phyloP scores from a whole-genome alignment of 64 coral and sea anemone genomes.

The Acropora yongei region DNA sequence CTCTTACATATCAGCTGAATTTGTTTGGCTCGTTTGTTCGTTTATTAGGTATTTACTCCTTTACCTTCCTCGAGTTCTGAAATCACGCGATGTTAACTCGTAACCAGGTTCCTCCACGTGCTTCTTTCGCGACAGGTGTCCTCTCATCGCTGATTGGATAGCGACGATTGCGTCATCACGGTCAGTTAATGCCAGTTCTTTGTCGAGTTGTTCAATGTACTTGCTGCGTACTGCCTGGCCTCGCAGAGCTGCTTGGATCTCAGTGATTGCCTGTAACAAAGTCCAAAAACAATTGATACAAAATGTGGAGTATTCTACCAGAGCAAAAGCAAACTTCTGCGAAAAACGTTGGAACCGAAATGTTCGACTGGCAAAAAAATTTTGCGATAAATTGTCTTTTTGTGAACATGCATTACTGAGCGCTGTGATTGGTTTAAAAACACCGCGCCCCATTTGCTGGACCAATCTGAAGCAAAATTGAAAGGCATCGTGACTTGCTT shows the following conservation, averaged over 20 bases:
- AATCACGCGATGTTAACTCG: slow-evolving; percentile 57
- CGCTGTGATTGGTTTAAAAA: no score
- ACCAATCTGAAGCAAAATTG: no score
- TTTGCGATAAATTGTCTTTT: no score
- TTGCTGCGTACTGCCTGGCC: slow-evolving; percentile 69
- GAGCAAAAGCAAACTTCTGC: no score
- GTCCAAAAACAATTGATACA: not conserved
- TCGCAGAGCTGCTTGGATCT: slow-evolving; percentile 90
- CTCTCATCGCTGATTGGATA: slow-evolving; percentile 91
- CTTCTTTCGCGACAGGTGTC: slow-evolving; percentile 74
- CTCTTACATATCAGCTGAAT: not conserved
- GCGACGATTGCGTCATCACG: slow-evolving; percentile 68
- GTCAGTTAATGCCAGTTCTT: slow-evolving; percentile 64
- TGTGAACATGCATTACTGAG: no score
- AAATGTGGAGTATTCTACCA: not conserved
- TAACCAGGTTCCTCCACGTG: slow-evolving; percentile 34
- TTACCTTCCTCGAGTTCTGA: slow-evolving; percentile 35
- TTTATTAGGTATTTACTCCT: not conserved
- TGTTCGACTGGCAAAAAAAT: no score
- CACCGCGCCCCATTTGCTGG: no score
- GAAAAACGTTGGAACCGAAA: no score
- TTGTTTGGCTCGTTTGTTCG: not conserved
- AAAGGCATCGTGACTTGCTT: no score
- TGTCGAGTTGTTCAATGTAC: slow-evolving; percentile 53
- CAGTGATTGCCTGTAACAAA: slow-evolving; percentile 62